A percentile compares a stretch with the other conserved stretches of the same genome.
Conservation (phyloP, 2,888 invertebrate species). For the Ochropleura leucogaster region DNA sequence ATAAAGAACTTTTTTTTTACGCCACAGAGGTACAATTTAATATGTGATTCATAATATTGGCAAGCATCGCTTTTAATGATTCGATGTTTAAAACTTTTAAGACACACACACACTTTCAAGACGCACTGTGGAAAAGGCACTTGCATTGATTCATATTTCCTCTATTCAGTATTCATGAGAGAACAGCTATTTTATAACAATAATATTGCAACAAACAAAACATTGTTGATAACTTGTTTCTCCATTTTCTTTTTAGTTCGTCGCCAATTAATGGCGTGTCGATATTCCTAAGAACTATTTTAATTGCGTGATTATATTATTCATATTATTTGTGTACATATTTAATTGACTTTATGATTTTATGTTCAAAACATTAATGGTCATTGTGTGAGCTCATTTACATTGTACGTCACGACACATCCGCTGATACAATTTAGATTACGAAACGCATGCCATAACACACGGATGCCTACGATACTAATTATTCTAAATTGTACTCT, state of each 20-base stretch:
- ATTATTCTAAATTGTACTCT: slow-evolving; percentile 50
- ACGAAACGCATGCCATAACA: slow-evolving; percentile 38
- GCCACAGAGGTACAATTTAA: background rate
- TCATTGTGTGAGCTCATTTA: slow-evolving; percentile 35
- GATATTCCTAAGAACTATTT: slow-evolving; percentile 8
- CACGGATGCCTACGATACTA: slow-evolving; percentile 23
- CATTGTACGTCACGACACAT: slow-evolving; percentile 50
- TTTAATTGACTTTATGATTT: slow-evolving; percentile 23
- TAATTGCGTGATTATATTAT: slow-evolving; percentile 16
- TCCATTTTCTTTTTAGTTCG: background rate
- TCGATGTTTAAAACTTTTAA: background rate
- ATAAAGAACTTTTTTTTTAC: background rate
- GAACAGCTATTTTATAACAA: slow-evolving; percentile 12
- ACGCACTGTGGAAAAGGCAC: background rate
- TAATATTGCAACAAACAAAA: background rate
- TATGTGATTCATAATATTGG: background rate
- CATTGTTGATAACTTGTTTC: background rate
- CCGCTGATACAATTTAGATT: slow-evolving; percentile 49
- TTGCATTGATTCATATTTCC: background rate
- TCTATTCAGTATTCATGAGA: background rate
- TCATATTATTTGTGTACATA: slow-evolving; percentile 5
- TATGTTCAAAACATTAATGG: slow-evolving; percentile 31
- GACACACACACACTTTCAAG: no score
- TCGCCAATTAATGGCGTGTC: background rate
- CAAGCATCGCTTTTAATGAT: background rate